A percentile compares a stretch with the other conserved stretches of the same genome.
Evolutionary conservation across 1,140 invertebrate species (phyloP).

Genomic region (Brachystomella parvula): DNA sequence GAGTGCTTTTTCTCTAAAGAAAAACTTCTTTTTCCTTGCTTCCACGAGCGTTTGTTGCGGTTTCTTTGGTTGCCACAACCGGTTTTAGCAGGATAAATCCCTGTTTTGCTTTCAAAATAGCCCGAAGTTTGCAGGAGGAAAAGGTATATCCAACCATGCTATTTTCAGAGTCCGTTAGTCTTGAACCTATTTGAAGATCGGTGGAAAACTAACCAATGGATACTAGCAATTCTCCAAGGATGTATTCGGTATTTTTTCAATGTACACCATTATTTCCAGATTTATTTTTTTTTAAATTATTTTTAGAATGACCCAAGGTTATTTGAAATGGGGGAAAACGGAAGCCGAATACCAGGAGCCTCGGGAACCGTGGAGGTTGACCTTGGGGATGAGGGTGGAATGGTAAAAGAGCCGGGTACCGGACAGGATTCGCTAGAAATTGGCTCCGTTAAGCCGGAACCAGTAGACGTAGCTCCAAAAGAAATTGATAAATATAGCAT

Average conservation of each 20-base stretch:
- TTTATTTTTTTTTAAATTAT: constrained; percentile 3
- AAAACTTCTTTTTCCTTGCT: no score
- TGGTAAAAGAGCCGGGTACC: background rate
- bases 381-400: background rate
- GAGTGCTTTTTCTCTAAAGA: no score
- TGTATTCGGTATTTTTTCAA: background rate
- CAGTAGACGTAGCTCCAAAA: background rate
- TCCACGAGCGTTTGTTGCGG: no score
- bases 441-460: background rate
- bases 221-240: no score
- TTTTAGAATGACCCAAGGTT: background rate
- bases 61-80: no score
- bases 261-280: background rate
- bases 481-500: background rate
- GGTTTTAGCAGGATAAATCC: no score
- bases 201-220: no score
- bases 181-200: no score
- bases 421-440: background rate
- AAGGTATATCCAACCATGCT: no score
- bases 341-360: background rate
- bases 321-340: background rate
- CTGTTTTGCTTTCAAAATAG: no score
- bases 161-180: no score
- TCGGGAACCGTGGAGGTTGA: background rate
- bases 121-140: no score